These are phyloP conservation scores for Apogon talboti DNA, from an alignment of 2,797 vertebrate species.

Conservation along the genomic window DNA sequence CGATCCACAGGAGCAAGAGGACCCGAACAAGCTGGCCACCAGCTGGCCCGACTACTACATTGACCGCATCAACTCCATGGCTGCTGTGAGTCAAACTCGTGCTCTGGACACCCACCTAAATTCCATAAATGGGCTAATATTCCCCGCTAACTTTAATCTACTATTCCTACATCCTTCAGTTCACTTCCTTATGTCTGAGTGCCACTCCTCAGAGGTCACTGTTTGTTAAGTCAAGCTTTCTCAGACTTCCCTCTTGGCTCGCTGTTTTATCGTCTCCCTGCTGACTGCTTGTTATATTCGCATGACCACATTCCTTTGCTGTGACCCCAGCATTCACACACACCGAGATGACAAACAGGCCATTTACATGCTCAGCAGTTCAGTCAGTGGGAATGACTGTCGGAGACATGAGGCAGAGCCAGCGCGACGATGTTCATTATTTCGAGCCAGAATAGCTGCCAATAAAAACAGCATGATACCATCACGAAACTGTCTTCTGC, in stretches of 20 bases:
- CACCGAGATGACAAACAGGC: constrained; percentile 74
- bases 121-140: not conserved
- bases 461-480: constrained; percentile 45
- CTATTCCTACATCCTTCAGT: not conserved
- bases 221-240: constrained; percentile 46
- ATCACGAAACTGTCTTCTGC: constrained; percentile 10
- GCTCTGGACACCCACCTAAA: not conserved
- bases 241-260: constrained; percentile 43
- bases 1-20: constrained; percentile 93
- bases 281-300: constrained; percentile 57
- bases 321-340: constrained; percentile 66
- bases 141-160: not conserved
- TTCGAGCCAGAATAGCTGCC: constrained; percentile 37
- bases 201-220: constrained; percentile 27
- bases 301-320: constrained; percentile 67
- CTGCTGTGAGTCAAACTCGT: constrained; percentile 88
- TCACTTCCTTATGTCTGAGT: not conserved
- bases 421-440: constrained; percentile 59
- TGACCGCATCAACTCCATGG: constrained; percentile 98
- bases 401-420: constrained; percentile 41
- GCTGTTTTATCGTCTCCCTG: constrained; percentile 54
- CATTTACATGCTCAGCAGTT: constrained; percentile 63
- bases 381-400: constrained; percentile 56
- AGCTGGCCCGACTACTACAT: constrained; percentile 99
- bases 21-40: constrained; percentile 97